Conservation (phyloP, 1,140 invertebrate species). For the Drosophila sp. region DNA sequence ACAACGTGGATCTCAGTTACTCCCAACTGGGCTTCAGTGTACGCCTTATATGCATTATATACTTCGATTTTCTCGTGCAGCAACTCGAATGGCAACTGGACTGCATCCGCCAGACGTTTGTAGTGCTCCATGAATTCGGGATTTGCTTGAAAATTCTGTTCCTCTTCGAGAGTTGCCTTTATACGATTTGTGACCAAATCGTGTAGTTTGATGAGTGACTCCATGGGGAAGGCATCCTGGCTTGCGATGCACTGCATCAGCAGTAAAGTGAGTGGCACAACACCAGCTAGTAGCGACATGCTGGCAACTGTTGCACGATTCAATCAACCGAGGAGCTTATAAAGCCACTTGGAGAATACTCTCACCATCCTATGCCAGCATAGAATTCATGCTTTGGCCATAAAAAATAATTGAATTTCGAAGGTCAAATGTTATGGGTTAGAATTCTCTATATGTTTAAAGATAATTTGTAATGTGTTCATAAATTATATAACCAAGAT, state of each 20-base stretch:
- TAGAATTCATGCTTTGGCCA: not conserved
- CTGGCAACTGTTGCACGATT: not conserved
- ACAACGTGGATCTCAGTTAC: not conserved
- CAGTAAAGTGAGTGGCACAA: constrained; percentile 11
- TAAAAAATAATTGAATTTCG: not conserved
- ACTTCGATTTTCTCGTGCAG: constrained; percentile 48
- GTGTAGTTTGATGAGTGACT: constrained; percentile 21
- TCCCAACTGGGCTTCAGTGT: not conserved
- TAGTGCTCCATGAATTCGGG: constrained; percentile 11
- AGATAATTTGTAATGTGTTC: too few relatives aligned
- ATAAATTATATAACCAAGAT: too few relatives aligned
- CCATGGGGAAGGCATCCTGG: not conserved
- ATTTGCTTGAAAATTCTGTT: not conserved
- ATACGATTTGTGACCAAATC: constrained; percentile 43
- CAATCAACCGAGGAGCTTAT: not conserved
- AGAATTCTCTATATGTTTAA: not conserved
- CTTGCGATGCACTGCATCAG: constrained; percentile 22
- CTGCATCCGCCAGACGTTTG: constrained; percentile 25
- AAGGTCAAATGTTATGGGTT: not conserved
- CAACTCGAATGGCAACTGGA: constrained; percentile 22
- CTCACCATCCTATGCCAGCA: not conserved
- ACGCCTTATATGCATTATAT: constrained; percentile 26
- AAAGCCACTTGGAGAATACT: not conserved
- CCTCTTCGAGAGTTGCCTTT: constrained; percentile 14
- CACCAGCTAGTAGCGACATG: constrained; percentile 20